Percentiles rank a stretch among this genome's conserved stretches.
These are phyloP conservation scores for Eupristina koningsbergeri DNA, from an alignment of 1,140 invertebrate genomes.

Conservation along the genomic window DNA sequence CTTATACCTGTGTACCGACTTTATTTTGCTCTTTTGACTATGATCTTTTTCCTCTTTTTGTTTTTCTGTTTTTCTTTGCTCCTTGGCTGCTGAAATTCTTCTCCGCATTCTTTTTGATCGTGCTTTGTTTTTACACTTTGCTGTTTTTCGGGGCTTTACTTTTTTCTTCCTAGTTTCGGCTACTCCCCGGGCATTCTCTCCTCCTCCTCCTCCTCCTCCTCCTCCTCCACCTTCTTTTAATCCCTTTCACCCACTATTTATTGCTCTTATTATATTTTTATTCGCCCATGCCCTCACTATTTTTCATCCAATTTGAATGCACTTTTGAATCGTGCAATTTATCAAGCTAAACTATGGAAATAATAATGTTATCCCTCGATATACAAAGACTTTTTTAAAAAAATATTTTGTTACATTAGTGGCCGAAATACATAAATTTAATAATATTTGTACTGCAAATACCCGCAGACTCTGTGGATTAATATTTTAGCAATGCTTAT, in stretches of 20 bases:
- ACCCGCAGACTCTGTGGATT: too few species aligned
- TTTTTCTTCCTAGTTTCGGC: slow-evolving; percentile 20
- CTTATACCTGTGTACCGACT: slow-evolving; percentile 43
- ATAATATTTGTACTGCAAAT: too few species aligned
- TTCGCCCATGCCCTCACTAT: not conserved
- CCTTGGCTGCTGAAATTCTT: slow-evolving; percentile 8
- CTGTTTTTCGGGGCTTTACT: not conserved
- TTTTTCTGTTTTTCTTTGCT: slow-evolving; percentile 5
- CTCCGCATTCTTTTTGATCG: slow-evolving; percentile 21
- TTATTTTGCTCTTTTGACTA: slow-evolving; percentile 28
- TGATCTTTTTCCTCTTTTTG: slow-evolving; percentile 46
- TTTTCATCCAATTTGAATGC: slow-evolving; percentile 14
- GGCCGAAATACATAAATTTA: too few species aligned
- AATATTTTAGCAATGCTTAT: too few species aligned
- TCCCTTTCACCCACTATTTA: not conserved
- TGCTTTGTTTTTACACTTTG: slow-evolving; percentile 45
- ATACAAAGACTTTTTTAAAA: too few species aligned
- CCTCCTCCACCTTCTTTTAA: not conserved
- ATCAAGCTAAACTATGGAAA: too few species aligned
- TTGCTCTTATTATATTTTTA: slow-evolving; percentile 27
- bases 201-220: not conserved
- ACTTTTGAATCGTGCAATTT: not conserved
- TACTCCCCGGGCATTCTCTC: not conserved
- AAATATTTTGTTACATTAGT: too few species aligned
- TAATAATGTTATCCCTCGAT: not conserved